These are phyloP conservation scores for Drosophila ironensis DNA, from an alignment of 1,140 invertebrate genomes.

Conservation along the genomic window DNA sequence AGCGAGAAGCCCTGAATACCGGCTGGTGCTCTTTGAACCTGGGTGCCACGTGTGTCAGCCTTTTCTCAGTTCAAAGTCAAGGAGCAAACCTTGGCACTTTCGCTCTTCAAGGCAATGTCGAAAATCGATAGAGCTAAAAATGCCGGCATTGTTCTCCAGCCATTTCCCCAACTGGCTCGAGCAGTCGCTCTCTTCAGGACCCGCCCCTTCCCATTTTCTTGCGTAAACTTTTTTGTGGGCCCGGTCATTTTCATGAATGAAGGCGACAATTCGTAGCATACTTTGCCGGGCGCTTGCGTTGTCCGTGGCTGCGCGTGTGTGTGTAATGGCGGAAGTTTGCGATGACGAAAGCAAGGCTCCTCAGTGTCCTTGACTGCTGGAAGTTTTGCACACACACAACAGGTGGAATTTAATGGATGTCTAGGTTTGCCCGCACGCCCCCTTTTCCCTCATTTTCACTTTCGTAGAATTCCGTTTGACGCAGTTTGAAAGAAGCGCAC, in stretches of 20 bases:
- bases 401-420: constrained; percentile 58
- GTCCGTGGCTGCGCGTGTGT: not conserved
- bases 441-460: constrained; percentile 9
- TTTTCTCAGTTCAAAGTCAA: constrained; percentile 41
- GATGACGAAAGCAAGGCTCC: constrained; percentile 67
- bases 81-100: not conserved
- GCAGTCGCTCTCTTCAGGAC: not conserved
- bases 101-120: constrained; percentile 1
- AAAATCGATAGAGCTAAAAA: constrained; percentile 81
- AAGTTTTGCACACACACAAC: constrained; percentile 48
- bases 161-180: not conserved
- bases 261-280: constrained; percentile 62
- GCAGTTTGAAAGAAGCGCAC: constrained; percentile 29
- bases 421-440: not conserved
- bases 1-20: constrained; percentile 1
- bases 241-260: constrained; percentile 71
- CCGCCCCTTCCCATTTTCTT: constrained; percentile 4
- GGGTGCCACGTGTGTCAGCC: constrained; percentile 3
- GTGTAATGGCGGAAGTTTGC: constrained; percentile 34
- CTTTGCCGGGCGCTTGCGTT: constrained; percentile 68
- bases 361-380: constrained; percentile 61
- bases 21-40: constrained; percentile 25
- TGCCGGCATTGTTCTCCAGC: constrained; percentile 36
- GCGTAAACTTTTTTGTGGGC: constrained; percentile 51
- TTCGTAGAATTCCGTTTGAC: constrained; percentile 36